These are phyloP conservation scores for Dissostichus mawsoni DNA, from an alignment of 2,113 vertebrate genomes.

Conservation along the genomic window DNA sequence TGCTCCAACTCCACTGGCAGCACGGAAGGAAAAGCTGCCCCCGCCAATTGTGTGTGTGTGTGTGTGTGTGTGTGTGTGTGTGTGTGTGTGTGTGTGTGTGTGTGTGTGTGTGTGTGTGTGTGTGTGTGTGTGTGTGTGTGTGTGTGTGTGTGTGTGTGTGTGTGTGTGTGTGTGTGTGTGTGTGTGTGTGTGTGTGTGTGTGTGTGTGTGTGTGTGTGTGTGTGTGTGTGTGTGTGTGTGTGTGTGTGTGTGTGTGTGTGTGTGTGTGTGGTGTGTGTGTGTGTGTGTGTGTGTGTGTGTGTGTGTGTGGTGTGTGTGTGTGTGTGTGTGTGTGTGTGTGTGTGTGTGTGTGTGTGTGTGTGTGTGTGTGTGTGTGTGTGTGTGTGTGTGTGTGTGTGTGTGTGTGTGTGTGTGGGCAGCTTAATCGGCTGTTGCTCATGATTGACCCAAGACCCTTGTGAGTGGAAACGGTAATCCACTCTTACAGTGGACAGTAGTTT, in stretches of 20 bases:
- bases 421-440: conserved; percentile 27
- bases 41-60: conserved; percentile 2
- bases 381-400: not conserved
- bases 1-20: conserved; percentile 41
- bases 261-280: conserved; percentile 14
- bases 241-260: not conserved
- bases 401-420: conserved; percentile 11
- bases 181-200: conserved; percentile 5
- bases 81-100: conserved; percentile 29
- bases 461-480: conserved; percentile 33
- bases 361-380: conserved; percentile 5
- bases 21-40: conserved; percentile 48
- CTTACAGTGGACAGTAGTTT: conserved; percentile 45
- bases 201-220: not conserved
- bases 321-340: not conserved
- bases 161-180: not conserved
- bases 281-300: not conserved
- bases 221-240: conserved; percentile 5
- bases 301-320: conserved; percentile 7
- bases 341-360: not conserved
- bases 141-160: not conserved
- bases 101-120: conserved; percentile 26
- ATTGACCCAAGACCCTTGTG: conserved; percentile 22
- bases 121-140: not conserved
- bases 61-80: not conserved